Evolutionary conservation across 2,797 vertebrate genomes (phyloP).

Genomic region (Nyctalus aviator): DNA sequence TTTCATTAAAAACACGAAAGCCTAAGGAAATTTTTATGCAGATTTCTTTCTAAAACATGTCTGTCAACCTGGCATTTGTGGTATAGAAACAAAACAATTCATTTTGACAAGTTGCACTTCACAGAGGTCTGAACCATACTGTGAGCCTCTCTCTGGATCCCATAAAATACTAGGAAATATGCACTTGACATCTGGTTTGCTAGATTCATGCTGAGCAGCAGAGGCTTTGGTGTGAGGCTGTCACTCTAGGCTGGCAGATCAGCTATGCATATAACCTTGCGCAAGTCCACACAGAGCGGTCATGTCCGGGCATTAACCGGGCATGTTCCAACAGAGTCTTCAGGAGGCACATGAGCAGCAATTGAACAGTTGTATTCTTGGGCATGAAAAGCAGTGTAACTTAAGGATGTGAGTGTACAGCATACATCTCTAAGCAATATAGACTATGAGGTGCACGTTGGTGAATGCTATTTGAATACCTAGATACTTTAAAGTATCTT

Average conservation of each 20-base stretch:
- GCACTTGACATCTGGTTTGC: constrained; percentile 80
- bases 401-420: neutral
- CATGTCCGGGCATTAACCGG: constrained; percentile 68
- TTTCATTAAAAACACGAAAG: constrained; percentile 81
- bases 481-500: constrained; percentile 6
- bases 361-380: constrained; percentile 29
- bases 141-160: constrained; percentile 70
- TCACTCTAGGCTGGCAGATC: constrained; percentile 27
- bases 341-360: neutral
- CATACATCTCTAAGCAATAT: neutral
- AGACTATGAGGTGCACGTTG: neutral
- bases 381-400: neutral
- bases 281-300: constrained; percentile 63
- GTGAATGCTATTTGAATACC: neutral
- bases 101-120: constrained; percentile 82
- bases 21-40: constrained; percentile 60
- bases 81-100: constrained; percentile 82
- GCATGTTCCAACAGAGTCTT: constrained; percentile 61
- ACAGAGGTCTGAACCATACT: constrained; percentile 75
- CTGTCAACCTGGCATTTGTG: constrained; percentile 83
- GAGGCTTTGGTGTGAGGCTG: constrained; percentile 70
- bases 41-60: constrained; percentile 74
- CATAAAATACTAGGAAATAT: constrained; percentile 76
- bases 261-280: constrained; percentile 39
- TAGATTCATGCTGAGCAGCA: constrained; percentile 74